Evolutionary conservation across 2,113 vertebrate genomes (phyloP).

Genomic region (Elachura formosa): DNA sequence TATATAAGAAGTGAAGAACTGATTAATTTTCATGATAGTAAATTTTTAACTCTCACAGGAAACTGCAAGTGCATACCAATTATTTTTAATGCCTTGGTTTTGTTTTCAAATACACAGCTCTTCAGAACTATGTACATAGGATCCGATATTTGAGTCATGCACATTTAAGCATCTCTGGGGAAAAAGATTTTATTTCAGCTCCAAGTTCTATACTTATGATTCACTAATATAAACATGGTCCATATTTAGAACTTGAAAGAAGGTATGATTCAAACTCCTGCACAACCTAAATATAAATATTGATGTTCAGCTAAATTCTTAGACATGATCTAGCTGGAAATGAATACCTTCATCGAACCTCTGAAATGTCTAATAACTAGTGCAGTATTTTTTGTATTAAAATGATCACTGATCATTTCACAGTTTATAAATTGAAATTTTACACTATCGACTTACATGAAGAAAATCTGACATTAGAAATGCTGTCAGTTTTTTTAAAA

Average conservation of each 20-base stretch:
- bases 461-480: slow-evolving; percentile 30
- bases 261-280: slow-evolving; percentile 56
- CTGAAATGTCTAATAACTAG: slow-evolving; percentile 28
- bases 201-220: slow-evolving; percentile 39
- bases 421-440: slow-evolving; percentile 44
- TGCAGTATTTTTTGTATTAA: slow-evolving; percentile 23
- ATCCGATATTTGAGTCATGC: not conserved
- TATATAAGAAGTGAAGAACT: not conserved
- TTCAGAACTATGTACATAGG: not conserved
- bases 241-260: slow-evolving; percentile 57
- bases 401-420: slow-evolving; percentile 29
- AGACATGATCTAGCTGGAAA: slow-evolving; percentile 61
- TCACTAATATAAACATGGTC: slow-evolving; percentile 50
- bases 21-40: not conserved
- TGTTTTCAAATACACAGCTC: not conserved
- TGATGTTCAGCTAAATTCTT: slow-evolving; percentile 67
- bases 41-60: not conserved
- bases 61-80: not conserved
- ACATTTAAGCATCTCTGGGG: not conserved
- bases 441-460: slow-evolving; percentile 6
- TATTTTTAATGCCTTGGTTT: not conserved
- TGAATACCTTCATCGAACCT: slow-evolving; percentile 12
- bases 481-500: not conserved
- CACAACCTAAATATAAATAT: slow-evolving; percentile 67
- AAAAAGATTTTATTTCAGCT: slow-evolving; percentile 31